Percentiles rank a stretch among this genome's conserved stretches.
phyloP scores from a whole-genome alignment of 1,140 invertebrate species.

The Eriosoma lanigerum region DNA sequence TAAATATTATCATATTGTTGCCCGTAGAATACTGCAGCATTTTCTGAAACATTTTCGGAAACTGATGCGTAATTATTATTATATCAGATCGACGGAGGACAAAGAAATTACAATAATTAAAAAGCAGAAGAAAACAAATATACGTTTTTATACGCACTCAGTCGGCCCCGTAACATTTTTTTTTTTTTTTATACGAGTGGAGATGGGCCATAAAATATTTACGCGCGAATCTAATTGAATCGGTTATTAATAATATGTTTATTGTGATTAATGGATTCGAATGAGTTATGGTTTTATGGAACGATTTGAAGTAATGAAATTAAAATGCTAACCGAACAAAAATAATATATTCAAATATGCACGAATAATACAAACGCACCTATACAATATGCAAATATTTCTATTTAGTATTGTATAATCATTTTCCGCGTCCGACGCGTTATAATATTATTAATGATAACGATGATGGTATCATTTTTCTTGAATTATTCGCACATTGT shows the following conservation, averaged over 20 bases:
- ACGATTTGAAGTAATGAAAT: constrained; percentile 2
- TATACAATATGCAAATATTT: not conserved
- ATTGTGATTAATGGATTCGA: constrained; percentile 18
- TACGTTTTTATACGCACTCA: no score
- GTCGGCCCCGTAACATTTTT: no score
- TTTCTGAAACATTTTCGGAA: no score
- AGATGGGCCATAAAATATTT: no score
- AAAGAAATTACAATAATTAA: no score
- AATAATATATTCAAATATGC: not conserved
- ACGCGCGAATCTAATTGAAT: no score
- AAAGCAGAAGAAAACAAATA: no score
- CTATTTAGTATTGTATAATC: not conserved
- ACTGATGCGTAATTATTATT: no score
- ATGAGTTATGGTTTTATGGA: not conserved
- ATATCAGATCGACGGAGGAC: no score
- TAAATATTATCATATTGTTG: no score
- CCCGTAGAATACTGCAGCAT: no score
- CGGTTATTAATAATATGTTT: not conserved
- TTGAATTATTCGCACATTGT: not conserved
- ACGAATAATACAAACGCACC: not conserved
- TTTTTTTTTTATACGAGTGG: no score
- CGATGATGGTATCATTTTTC: not conserved
- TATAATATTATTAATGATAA: not conserved
- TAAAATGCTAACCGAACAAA: not conserved
- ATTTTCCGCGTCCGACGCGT: not conserved